These are phyloP conservation scores for Apteryx mantelli DNA, from an alignment of 2,113 vertebrate species.

Conservation along the genomic window DNA sequence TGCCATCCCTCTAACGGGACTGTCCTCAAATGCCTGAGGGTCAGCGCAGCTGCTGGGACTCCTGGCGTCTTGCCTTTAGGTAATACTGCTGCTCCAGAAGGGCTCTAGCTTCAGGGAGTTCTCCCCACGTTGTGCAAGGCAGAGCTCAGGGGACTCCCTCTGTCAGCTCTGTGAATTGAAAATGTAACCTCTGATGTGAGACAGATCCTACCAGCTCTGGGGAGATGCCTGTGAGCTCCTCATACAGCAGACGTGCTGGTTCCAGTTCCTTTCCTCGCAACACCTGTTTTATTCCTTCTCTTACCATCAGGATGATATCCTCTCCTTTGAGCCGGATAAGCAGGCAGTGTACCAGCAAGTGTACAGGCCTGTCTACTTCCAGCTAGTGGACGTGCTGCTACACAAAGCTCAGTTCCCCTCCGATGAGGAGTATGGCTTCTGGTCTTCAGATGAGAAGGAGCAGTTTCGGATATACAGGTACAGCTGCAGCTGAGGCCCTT, in stretches of 20 bases:
- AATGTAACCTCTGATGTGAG: neutral
- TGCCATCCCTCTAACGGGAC: accelerated
- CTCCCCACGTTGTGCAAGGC: neutral
- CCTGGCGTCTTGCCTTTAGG: neutral
- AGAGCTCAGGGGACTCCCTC: neutral
- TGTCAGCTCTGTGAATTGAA: neutral
- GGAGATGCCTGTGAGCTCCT: neutral
- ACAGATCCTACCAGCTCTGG: neutral
- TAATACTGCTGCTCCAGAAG: neutral
- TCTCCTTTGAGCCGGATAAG: slow-evolving; percentile 94
- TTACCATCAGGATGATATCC: slow-evolving; percentile 90
- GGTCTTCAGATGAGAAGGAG: slow-evolving; percentile 98
- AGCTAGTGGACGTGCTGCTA: slow-evolving; percentile 95
- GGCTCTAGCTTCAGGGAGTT: neutral
- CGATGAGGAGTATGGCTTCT: slow-evolving; percentile 93
- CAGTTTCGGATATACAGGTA: slow-evolving; percentile 99
- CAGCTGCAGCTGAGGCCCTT: neutral
- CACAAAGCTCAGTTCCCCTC: slow-evolving; percentile 98
- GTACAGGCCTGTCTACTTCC: slow-evolving; percentile 97
- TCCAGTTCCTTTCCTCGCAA: neutral
- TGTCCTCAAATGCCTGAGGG: neutral
- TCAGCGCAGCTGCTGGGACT: neutral
- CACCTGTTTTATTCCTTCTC: neutral
- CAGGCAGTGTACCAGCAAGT: slow-evolving; percentile 96
- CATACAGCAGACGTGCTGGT: accelerated